A percentile compares a stretch with the other conserved stretches of the same genome.
Conservation (phyloP, 2,888 invertebrate genomes). For the Parelbella ahira region DNA sequence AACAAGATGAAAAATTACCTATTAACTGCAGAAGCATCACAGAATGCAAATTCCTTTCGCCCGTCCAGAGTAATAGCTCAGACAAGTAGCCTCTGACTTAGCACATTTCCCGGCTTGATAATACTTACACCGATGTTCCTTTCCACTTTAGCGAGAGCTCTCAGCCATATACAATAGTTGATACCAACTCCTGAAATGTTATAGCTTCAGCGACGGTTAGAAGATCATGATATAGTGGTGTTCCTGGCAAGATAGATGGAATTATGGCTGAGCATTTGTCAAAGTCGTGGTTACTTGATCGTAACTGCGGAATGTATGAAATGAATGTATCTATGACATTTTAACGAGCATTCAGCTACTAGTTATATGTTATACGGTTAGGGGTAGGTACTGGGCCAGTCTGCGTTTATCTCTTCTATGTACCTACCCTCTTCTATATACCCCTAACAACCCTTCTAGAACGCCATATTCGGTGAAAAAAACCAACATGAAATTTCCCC, state of each 20-base stretch:
- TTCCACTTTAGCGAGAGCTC: too few species aligned
- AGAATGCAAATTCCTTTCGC: constrained; percentile 39
- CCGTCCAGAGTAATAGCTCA: constrained; percentile 59
- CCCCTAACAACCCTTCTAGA: too few species aligned
- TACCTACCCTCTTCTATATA: too few species aligned
- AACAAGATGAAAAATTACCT: constrained; percentile 21
- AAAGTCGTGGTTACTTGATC: constrained; percentile 47
- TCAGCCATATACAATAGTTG: too few species aligned
- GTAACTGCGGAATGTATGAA: constrained; percentile 17
- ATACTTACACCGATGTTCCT: constrained; percentile 55
- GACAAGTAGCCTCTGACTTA: constrained; percentile 67
- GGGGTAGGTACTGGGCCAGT: too few species aligned
- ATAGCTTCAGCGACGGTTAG: constrained; percentile 26
- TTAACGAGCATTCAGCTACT: too few species aligned
- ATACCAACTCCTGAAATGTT: constrained; percentile 24
- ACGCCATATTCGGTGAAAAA: too few species aligned
- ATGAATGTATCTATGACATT: constrained; percentile 5
- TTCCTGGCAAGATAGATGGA: constrained; percentile 42
- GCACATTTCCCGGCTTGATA: constrained; percentile 60
- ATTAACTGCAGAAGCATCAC: constrained; percentile 19
- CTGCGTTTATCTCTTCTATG: too few species aligned
- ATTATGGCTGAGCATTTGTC: constrained; percentile 65
- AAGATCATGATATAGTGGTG: constrained; percentile 41
- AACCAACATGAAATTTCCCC: too few species aligned
- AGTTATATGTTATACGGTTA: too few species aligned